Evolutionary conservation across 2,113 vertebrate species (phyloP).

Genomic region (Hyaena hyaena): DNA sequence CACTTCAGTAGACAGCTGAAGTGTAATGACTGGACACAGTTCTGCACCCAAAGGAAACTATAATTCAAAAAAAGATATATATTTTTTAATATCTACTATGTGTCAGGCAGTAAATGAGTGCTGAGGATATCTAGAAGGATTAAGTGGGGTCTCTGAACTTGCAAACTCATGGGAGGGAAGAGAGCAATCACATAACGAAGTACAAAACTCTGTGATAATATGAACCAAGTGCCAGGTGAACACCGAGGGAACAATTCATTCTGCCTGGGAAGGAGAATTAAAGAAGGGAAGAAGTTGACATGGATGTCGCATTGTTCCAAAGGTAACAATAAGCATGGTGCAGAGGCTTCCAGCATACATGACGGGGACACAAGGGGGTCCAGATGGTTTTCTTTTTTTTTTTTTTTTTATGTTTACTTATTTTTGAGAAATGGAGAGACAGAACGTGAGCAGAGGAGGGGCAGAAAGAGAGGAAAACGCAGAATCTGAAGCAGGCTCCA

Average conservation of each 20-base stretch:
- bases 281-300: background rate
- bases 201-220: background rate
- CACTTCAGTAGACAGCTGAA: background rate
- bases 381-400: no score
- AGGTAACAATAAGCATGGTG: background rate
- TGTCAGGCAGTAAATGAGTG: background rate
- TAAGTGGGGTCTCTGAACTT: background rate
- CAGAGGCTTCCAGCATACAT: background rate
- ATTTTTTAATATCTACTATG: background rate
- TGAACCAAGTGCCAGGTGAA: background rate
- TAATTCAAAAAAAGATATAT: background rate
- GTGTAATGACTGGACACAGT: background rate
- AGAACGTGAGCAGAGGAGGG: no score
- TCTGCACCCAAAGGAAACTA: background rate
- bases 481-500: no score
- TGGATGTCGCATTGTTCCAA: background rate
- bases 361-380: accelerated
- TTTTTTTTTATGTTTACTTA: no score
- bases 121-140: background rate
- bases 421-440: no score
- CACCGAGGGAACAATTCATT: background rate
- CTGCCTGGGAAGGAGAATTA: background rate
- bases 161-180: background rate
- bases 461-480: no score
- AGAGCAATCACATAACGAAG: background rate